Evolutionary conservation across 2,797 vertebrate genomes (phyloP).

Genomic region (Alcedo atthis): DNA sequence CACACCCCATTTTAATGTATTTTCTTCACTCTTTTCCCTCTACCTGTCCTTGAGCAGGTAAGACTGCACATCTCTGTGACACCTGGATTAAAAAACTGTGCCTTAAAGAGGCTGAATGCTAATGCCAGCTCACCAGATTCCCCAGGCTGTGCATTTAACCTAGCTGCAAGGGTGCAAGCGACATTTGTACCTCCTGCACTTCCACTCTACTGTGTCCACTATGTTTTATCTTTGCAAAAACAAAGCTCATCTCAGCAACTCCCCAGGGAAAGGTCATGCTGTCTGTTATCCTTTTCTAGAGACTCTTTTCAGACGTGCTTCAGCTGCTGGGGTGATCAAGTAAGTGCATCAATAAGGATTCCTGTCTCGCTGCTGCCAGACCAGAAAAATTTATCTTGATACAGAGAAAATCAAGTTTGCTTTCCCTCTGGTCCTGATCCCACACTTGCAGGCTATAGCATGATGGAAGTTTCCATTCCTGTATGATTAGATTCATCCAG

Average conservation of each 20-base stretch:
- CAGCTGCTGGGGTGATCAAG: not conserved
- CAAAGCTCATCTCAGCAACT: not conserved
- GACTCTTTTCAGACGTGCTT: not conserved
- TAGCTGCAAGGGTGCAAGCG: constrained; percentile 23
- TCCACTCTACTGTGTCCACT: not conserved
- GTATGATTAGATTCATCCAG: not conserved
- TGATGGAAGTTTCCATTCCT: not conserved
- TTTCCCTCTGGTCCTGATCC: not conserved
- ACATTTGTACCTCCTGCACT: not conserved
- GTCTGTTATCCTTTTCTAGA: not conserved
- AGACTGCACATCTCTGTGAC: not conserved
- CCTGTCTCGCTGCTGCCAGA: not conserved
- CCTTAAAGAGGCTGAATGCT: constrained; percentile 31
- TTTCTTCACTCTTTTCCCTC: not conserved
- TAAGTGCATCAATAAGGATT: not conserved
- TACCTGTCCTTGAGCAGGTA: not conserved
- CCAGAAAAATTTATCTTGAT: not conserved
- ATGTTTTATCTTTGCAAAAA: not conserved
- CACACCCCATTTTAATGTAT: not conserved
- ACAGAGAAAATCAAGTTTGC: not conserved
- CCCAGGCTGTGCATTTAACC: constrained; percentile 12
- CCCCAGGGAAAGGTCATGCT: not conserved
- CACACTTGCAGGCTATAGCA: not conserved
- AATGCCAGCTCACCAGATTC: constrained; percentile 43
- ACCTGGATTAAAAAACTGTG: constrained; percentile 39